Percentiles rank a stretch among this genome's conserved stretches.
phyloP scores from a whole-genome alignment of 2,888 invertebrate species.

The Chouioia cunea region DNA sequence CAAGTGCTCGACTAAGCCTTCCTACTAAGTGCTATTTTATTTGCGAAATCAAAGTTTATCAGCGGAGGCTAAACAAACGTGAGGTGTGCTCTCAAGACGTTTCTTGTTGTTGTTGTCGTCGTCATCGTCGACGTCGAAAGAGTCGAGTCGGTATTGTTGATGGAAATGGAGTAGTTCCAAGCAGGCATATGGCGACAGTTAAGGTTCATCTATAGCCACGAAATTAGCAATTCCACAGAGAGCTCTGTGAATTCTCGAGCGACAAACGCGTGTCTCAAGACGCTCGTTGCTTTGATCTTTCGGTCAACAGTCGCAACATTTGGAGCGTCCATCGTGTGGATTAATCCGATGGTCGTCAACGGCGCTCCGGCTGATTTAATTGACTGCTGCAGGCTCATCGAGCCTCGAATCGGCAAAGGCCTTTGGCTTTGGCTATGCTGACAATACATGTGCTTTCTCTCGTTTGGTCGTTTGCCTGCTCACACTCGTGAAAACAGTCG shows the following conservation, averaged over 20 bases:
- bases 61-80: slow-evolving; percentile 39
- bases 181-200: too few species aligned
- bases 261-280: slow-evolving; percentile 57
- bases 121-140: slow-evolving; percentile 1
- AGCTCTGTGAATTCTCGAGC: slow-evolving; percentile 47
- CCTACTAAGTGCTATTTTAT: slow-evolving; percentile 67
- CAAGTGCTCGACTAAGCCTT: slow-evolving; percentile 63
- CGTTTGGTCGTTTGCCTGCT: too few species aligned
- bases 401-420: too few species aligned
- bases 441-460: slow-evolving; percentile 67
- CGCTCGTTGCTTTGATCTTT: slow-evolving; percentile 64
- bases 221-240: too few species aligned
- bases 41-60: slow-evolving; percentile 62
- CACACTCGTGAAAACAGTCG: slow-evolving; percentile 39
- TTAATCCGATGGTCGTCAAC: slow-evolving; percentile 13
- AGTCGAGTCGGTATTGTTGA: neutral
- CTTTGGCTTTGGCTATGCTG: too few species aligned
- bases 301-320: slow-evolving; percentile 64
- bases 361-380: slow-evolving; percentile 36
- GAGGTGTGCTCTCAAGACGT: slow-evolving; percentile 25
- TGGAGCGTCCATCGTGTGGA: slow-evolving; percentile 54
- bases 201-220: neutral
- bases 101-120: slow-evolving; percentile 59
- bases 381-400: slow-evolving; percentile 12
- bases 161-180: neutral